Evolutionary conservation across 2,888 invertebrate genomes (phyloP), one percentile per base, ranked within the genome.

Genomic region (Epicampocera succincta): DNA sequence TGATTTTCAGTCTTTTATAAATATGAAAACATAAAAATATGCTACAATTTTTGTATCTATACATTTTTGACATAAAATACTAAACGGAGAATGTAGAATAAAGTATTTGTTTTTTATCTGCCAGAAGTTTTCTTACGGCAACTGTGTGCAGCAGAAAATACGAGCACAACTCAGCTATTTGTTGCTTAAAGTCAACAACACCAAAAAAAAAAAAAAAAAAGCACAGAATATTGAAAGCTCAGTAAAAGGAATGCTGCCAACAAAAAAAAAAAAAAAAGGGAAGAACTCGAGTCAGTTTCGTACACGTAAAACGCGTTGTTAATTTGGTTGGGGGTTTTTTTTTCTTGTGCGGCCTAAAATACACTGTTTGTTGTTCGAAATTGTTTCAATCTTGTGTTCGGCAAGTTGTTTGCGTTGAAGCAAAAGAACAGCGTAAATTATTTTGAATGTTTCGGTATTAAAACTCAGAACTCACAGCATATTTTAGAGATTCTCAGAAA

Each of bases 11-110:
- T 17, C 25, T 40, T 60, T 71, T 1, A 17, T 11, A 56, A 46
- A 17, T 65, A 38, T 46, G 21, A 74, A 74, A 65, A 65, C 33
- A 69, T 29, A 11, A 46, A 58, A 58, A 61, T 61, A 19, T 54
- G 48, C 29, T n/a, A 11, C 2, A 38, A 66, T 48, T 6, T 65
- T 4, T 66, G 58, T n/a, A n/a, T n/a, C 48, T 74, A 74, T 40
- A 66, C 65, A 74, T 74, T 65, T 56, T 40, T 65, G 40, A 13
- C 65, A 58, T 40, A 56, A 48, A 56, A 33, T 33, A 3, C 17
- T 56, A 17, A 40, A 72, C 40, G 0, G 19, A 21, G 48, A 56
- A 52, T 15, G 12, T 8, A 15, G 15, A n/a, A n/a, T 0, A 33
- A 4, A 33, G 1, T 33, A 33, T 12, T 42, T 52, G 13, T 61